phyloP scores from a whole-genome alignment of 2,113 vertebrate genomes.

The Aplodontia rufa region DNA sequence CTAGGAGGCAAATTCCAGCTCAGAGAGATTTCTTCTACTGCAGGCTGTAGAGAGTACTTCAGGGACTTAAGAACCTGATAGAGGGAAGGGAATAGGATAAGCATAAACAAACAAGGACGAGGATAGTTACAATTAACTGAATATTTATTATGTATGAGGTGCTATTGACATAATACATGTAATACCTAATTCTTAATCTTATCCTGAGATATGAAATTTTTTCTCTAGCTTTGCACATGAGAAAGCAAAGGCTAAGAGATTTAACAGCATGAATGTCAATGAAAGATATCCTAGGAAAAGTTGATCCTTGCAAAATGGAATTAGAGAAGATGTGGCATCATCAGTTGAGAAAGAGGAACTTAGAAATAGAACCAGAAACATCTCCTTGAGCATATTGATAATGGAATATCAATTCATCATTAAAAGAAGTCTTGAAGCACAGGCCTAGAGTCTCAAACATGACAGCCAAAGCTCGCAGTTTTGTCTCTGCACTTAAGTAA shows the following conservation, averaged over 20 bases:
- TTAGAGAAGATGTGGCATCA: neutral
- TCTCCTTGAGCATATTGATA: neutral
- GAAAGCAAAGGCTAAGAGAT: neutral
- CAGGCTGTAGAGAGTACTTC: slow-evolving; percentile 74
- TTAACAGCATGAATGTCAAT: neutral
- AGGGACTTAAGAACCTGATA: slow-evolving; percentile 76
- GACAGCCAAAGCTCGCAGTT: neutral
- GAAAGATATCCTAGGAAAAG: neutral
- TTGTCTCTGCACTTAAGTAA: neutral
- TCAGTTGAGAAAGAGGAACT: neutral
- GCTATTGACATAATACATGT: neutral
- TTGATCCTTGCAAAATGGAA: neutral
- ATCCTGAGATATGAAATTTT: neutral
- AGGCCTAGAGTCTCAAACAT: neutral
- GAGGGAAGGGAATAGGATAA: neutral
- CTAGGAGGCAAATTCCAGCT: slow-evolving; percentile 77
- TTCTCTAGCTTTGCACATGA: neutral
- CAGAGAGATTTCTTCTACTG: slow-evolving; percentile 64
- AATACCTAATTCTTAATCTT: neutral
- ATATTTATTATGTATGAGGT: neutral
- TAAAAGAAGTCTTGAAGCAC: too few species aligned
- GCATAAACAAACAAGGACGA: neutral
- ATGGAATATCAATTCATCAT: too few species aligned
- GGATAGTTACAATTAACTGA: neutral
- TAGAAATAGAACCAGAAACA: neutral